These are phyloP conservation scores for Coelopa frigida DNA, from an alignment of 1,140 invertebrate species.

Conservation along the genomic window DNA sequence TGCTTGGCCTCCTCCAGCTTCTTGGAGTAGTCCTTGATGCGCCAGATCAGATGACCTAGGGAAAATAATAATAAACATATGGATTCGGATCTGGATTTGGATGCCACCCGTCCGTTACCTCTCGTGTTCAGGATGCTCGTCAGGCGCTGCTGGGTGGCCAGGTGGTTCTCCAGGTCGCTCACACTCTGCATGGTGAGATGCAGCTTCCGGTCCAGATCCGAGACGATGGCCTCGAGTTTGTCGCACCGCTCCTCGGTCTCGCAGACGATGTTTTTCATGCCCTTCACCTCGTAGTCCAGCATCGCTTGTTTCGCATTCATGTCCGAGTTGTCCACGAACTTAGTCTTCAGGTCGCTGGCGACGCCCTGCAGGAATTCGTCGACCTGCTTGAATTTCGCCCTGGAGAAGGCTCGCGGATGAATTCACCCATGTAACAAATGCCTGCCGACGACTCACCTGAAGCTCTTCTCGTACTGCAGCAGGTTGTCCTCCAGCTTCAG, in stretches of 20 bases:
- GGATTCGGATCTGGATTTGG: too few species aligned
- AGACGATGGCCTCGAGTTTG: conserved; percentile 23
- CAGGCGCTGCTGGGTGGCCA: conserved; percentile 36
- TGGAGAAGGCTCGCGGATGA: conserved; percentile 5
- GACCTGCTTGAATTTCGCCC: conserved; percentile 36
- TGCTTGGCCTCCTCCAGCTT: conserved; percentile 60
- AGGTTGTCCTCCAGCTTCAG: conserved; percentile 36
- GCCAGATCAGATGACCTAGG: conserved; percentile 58
- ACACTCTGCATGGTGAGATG: conserved; percentile 35
- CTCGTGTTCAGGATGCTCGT: conserved; percentile 31
- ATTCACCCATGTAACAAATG: not conserved
- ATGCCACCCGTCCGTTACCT: conserved; percentile 24
- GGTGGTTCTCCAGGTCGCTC: conserved; percentile 34
- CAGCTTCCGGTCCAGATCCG: conserved; percentile 23
- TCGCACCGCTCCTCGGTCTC: conserved; percentile 43
- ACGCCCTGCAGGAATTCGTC: conserved; percentile 34
- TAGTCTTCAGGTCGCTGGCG: conserved; percentile 33
- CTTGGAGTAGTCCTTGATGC: conserved; percentile 55
- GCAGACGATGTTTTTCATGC: conserved; percentile 39
- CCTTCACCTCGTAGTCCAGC: conserved; percentile 40
- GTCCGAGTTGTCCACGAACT: conserved; percentile 23
- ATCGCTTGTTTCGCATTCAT: conserved; percentile 29
- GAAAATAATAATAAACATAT: not conserved
- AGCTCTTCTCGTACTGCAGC: conserved; percentile 29
- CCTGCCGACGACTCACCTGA: conserved; percentile 18